These are phyloP conservation scores for Sycophila texana DNA, from an alignment of 2,888 invertebrate genomes.

Conservation along the genomic window DNA sequence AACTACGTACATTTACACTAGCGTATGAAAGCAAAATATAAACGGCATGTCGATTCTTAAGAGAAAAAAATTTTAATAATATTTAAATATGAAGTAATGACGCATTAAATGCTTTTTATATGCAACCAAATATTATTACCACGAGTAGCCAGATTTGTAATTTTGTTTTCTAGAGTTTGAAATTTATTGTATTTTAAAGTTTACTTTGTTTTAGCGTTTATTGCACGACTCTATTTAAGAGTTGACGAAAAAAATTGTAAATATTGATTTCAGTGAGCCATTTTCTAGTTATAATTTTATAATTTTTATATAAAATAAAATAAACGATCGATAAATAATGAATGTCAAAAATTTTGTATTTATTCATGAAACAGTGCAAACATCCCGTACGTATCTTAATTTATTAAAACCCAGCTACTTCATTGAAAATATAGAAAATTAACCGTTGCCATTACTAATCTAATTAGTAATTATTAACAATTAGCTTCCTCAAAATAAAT, in stretches of 20 bases:
- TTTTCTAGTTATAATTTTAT: conserved; percentile 49
- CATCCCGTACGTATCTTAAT: no score
- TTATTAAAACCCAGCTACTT: no score
- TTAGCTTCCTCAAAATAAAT: no score
- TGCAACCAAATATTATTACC: conserved; percentile 37
- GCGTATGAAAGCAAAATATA: conserved; percentile 31
- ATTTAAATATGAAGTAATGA: conserved; percentile 19
- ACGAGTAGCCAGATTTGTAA: conserved; percentile 7
- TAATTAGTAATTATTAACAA: no score
- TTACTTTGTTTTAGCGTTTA: conserved; percentile 21
- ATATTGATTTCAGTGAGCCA: conserved; percentile 27
- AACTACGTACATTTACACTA: conserved; percentile 48
- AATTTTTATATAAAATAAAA: conserved; percentile 52
- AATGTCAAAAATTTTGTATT: not conserved
- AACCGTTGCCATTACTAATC: no score
- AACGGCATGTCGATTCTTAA: conserved; percentile 34
- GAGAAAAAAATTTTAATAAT: conserved; percentile 27
- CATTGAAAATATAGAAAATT: no score
- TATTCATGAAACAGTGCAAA: no score
- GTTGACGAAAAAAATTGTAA: conserved; percentile 24
- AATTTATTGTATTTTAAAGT: conserved; percentile 31
- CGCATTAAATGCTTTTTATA: conserved; percentile 33
- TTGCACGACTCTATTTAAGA: conserved; percentile 20
- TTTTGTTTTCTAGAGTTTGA: conserved; percentile 12
- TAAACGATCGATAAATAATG: conserved; percentile 21